Conservation (phyloP, 2,797 vertebrate genomes). For the Amphiprion clarkii region DNA sequence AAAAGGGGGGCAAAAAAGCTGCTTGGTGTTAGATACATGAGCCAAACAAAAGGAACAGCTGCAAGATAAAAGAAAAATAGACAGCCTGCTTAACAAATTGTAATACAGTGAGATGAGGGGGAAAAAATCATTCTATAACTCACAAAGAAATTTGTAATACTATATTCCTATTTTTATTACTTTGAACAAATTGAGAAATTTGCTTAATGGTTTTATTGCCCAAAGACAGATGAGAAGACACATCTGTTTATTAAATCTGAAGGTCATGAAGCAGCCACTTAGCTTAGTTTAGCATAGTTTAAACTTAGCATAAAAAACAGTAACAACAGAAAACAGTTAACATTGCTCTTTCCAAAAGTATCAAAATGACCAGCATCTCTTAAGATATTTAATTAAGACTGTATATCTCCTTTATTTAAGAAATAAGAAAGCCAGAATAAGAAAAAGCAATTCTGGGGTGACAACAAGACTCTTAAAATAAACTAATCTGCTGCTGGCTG, state of each 20-base stretch:
- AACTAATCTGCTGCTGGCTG: too few relatives aligned
- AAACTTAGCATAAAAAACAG: background rate
- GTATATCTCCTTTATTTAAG: too few relatives aligned
- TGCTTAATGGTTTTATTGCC: background rate
- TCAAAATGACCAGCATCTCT: background rate
- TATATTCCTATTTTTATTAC: background rate
- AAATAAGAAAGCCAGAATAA: too few relatives aligned
- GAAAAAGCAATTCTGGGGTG: too few relatives aligned
- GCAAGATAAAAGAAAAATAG: constrained; percentile 54
- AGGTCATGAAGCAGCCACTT: background rate
- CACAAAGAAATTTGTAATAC: background rate
- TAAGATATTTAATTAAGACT: too few relatives aligned
- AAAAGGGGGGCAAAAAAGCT: constrained; percentile 40
- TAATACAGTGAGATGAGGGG: background rate
- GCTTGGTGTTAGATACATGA: constrained; percentile 51
- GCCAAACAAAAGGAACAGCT: constrained; percentile 46
- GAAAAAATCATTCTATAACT: background rate
- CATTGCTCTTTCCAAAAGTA: background rate
- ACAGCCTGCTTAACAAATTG: constrained; percentile 10
- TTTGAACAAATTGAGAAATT: background rate
- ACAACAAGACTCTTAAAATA: too few relatives aligned
- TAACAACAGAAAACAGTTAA: background rate
- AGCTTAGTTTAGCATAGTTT: too few relatives aligned
- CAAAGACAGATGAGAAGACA: background rate
- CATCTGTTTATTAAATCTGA: background rate